phyloP scores from a whole-genome alignment of 2,113 vertebrate species.

The Marmota monax region DNA sequence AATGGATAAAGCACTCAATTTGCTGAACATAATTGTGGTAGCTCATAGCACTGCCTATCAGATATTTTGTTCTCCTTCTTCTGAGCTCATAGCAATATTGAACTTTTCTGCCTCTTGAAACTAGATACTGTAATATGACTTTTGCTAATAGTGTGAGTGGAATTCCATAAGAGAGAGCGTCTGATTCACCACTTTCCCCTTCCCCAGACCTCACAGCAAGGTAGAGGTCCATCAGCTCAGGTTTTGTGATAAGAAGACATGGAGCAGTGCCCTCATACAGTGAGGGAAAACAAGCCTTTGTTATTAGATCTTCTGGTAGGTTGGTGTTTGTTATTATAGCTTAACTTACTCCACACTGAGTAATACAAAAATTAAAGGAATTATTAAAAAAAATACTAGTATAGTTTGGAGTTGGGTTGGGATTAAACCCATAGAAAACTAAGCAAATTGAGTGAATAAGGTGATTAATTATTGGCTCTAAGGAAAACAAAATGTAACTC shows the following conservation, averaged over 20 bases:
- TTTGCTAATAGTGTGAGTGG: not conserved
- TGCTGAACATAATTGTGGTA: not conserved
- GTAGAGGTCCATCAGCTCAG: not conserved
- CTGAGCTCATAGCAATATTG: not conserved
- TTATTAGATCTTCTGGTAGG: not conserved
- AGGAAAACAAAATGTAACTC: not conserved
- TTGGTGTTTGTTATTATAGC: not conserved
- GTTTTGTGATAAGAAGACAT: not conserved
- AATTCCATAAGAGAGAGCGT: not conserved
- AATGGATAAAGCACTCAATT: not conserved
- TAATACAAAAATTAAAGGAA: not conserved
- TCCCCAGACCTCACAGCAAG: not conserved
- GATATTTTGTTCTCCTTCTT: not conserved
- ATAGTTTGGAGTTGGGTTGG: not conserved
- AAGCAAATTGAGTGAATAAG: not conserved
- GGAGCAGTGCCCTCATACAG: fast-evolving
- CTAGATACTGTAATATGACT: not conserved
- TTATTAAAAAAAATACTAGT: not conserved
- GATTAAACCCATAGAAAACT: not conserved
- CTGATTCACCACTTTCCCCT: no score
- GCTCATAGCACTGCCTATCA: not conserved
- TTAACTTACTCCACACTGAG: not conserved
- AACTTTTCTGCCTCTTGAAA: not conserved
- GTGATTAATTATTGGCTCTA: not conserved
- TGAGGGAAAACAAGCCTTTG: not conserved